Evolutionary conservation across 2,113 vertebrate species (phyloP).

Genomic region (Podilymbus podiceps): DNA sequence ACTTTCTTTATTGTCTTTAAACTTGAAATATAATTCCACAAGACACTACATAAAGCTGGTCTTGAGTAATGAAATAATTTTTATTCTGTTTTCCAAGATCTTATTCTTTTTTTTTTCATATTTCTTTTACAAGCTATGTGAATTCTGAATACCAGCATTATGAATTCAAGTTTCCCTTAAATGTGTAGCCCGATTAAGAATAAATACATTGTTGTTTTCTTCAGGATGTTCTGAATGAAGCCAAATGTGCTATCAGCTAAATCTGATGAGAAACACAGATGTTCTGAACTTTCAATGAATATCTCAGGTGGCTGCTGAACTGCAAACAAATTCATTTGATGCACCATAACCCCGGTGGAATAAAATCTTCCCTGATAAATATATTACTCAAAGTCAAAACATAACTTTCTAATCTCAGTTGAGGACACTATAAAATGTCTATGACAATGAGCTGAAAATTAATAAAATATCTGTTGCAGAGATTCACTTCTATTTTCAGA

Average conservation of each 20-base stretch:
- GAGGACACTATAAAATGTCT: neutral
- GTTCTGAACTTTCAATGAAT: neutral
- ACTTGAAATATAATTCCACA: neutral
- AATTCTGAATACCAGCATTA: neutral
- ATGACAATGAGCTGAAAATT: slow-evolving; percentile 23
- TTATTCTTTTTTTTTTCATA: neutral
- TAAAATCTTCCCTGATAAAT: slow-evolving; percentile 21
- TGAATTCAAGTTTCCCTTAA: neutral
- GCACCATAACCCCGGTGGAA: neutral
- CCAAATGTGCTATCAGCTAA: neutral
- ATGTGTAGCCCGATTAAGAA: neutral
- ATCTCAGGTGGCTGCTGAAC: neutral
- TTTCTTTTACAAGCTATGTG: neutral
- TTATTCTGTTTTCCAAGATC: neutral
- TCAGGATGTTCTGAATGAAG: neutral
- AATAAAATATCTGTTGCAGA: slow-evolving; percentile 33
- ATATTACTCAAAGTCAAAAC: slow-evolving; percentile 36
- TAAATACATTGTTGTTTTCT: neutral
- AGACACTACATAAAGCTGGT: neutral
- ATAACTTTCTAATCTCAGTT: slow-evolving; percentile 20
- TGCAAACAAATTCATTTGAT: slow-evolving; percentile 22
- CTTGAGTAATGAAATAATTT: neutral
- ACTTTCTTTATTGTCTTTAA: neutral
- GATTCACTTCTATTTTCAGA: slow-evolving; percentile 5
- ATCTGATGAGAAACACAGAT: slow-evolving; percentile 16